These are phyloP conservation scores for Spermophilus dauricus DNA, from an alignment of 2,113 vertebrate genomes.

Conservation along the genomic window DNA sequence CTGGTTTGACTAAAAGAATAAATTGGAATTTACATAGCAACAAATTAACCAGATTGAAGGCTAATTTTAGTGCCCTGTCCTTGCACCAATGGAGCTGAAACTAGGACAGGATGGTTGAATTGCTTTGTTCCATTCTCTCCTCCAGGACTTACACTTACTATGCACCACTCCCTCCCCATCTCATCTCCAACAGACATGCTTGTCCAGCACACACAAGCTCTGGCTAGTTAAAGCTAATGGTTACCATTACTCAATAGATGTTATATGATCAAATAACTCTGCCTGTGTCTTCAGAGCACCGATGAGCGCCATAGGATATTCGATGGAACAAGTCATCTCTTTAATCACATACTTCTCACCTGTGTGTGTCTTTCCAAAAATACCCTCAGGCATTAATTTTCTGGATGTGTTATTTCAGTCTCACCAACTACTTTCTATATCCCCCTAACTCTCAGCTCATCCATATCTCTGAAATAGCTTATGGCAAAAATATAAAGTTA, in stretches of 20 bases:
- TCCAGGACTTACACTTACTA: neutral
- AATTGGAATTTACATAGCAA: slow-evolving; percentile 70
- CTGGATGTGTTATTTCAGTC: neutral
- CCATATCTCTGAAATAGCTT: neutral
- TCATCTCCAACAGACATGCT: no score
- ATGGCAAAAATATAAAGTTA: neutral
- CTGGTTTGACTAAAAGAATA: slow-evolving; percentile 59
- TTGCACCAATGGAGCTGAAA: slow-evolving; percentile 1
- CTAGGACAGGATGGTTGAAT: neutral
- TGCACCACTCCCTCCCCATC: neutral
- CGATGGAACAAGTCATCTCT: neutral
- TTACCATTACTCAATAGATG: neutral
- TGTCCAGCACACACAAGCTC: neutral
- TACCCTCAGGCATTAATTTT: neutral
- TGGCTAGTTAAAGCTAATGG: neutral
- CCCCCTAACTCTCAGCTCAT: neutral
- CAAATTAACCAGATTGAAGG: slow-evolving; percentile 56
- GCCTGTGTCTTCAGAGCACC: neutral
- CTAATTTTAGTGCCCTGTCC: slow-evolving; percentile 6
- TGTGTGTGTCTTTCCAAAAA: neutral
- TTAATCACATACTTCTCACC: neutral
- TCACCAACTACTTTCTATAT: neutral
- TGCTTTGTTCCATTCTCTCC: neutral
- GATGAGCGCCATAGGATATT: neutral
- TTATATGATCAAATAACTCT: neutral